Conservation (phyloP, 2,888 invertebrate genomes). For the Chymomyza fuscimana region DNA sequence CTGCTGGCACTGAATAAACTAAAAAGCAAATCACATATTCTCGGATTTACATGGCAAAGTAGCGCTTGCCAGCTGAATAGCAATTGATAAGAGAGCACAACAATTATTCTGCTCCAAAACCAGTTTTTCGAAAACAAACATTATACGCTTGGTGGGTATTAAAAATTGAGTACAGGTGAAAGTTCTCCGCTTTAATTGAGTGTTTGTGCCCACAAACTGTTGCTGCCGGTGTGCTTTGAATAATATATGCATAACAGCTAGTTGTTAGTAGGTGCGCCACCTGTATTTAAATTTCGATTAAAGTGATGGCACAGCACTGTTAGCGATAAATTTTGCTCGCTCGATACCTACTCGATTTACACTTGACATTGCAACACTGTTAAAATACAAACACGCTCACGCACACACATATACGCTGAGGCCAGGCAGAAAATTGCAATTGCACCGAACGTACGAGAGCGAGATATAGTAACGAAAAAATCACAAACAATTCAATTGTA, state of each 20-base stretch:
- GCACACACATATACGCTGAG: conserved; percentile 15
- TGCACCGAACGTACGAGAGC: conserved; percentile 56
- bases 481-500: conserved; percentile 52
- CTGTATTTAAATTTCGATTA: conserved; percentile 14
- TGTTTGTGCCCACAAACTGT: background rate
- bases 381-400: conserved; percentile 24
- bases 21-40: conserved; percentile 7
- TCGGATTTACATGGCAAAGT: background rate
- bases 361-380: background rate
- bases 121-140: background rate
- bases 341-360: conserved; percentile 10
- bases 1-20: conserved; percentile 22
- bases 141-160: background rate
- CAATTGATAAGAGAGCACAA: conserved; percentile 32
- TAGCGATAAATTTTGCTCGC: background rate
- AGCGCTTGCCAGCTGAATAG: conserved; percentile 13
- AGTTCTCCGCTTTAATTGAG: background rate
- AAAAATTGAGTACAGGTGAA: background rate
- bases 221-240: background rate
- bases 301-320: background rate
- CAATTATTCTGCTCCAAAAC: background rate
- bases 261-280: conserved; percentile 4
- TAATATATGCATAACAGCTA: background rate
- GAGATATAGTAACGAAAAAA: conserved; percentile 56
- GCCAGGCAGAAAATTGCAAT: conserved; percentile 60